Evolutionary conservation across 2,888 invertebrate species (phyloP).

Genomic region (Gryllus longicercus): DNA sequence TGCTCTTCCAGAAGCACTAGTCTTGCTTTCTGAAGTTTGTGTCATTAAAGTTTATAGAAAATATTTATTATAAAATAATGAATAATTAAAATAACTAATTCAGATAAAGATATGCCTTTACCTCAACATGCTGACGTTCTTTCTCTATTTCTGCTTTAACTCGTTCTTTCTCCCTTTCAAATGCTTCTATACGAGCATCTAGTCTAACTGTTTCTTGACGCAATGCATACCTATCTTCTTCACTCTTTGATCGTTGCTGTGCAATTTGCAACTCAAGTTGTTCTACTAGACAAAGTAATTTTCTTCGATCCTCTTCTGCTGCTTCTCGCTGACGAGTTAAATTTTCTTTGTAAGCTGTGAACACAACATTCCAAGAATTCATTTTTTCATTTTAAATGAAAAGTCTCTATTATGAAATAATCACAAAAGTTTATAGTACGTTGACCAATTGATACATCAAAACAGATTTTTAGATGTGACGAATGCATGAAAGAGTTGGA

Average conservation of each 20-base stretch:
- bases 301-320: neutral
- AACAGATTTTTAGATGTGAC: too few species aligned
- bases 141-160: neutral
- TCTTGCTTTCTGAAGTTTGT: neutral
- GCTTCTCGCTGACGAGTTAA: neutral
- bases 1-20: neutral
- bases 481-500: too few species aligned
- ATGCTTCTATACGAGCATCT: neutral
- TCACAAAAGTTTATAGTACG: too few species aligned
- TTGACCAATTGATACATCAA: too few species aligned
- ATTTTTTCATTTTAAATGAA: too few species aligned
- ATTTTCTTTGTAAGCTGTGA: neutral
- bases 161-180: conserved; percentile 5
- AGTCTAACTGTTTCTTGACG: neutral
- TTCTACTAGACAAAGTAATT: neutral
- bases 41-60: neutral
- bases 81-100: neutral
- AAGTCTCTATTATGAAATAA: too few species aligned
- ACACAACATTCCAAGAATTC: neutral
- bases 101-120: neutral
- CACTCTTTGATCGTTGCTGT: neutral
- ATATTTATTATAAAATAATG: neutral
- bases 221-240: neutral
- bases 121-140: neutral
- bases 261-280: neutral